Conservation (phyloP, 2,113 vertebrate species). For the Setophaga coronata region DNA sequence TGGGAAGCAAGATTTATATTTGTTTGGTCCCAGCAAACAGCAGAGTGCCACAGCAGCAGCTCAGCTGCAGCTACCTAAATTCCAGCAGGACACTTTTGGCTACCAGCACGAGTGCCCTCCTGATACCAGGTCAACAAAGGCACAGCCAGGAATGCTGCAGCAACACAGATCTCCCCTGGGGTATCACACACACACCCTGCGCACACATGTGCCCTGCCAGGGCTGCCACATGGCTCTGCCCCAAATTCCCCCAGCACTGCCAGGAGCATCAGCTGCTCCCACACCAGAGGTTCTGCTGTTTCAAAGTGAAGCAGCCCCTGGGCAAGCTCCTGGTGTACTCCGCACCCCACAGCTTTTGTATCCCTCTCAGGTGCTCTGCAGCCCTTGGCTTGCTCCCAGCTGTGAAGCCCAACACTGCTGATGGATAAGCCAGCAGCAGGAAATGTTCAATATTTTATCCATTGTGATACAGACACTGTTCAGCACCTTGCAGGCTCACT, state of each 20-base stretch:
- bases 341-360: accelerated
- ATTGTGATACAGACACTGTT: accelerated
- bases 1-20: neutral
- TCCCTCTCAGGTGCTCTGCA: neutral
- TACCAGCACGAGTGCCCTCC: neutral
- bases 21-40: neutral
- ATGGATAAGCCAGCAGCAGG: neutral
- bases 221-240: neutral
- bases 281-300: neutral
- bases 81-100: neutral
- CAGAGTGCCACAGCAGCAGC: neutral
- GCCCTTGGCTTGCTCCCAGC: neutral
- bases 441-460: accelerated
- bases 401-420: neutral
- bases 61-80: neutral
- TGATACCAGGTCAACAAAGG: neutral
- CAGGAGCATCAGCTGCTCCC: neutral
- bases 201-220: neutral
- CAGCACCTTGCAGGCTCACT: neutral
- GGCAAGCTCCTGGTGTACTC: neutral
- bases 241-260: neutral
- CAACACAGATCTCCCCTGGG: accelerated
- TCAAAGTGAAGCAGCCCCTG: neutral
- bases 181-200: accelerated
- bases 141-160: accelerated